phyloP scores from a whole-genome alignment of 2,888 invertebrate species.

The Eristalis intricaria region DNA sequence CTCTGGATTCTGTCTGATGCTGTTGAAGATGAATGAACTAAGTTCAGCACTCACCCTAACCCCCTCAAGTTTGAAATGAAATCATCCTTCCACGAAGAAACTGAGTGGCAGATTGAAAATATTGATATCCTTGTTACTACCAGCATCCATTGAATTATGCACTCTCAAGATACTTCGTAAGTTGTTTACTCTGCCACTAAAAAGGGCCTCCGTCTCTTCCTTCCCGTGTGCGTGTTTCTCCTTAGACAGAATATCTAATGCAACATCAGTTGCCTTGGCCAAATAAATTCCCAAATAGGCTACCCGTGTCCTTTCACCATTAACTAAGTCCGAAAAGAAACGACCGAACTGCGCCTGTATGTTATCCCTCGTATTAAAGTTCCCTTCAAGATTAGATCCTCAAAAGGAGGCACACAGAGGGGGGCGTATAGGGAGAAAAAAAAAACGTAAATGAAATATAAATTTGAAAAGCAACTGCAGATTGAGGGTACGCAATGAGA shows the following conservation, averaged over 20 bases:
- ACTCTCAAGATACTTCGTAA: constrained; percentile 39
- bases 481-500: constrained; percentile 70
- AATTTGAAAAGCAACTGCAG: constrained; percentile 69
- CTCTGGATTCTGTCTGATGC: too few relatives aligned
- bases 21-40: too few relatives aligned
- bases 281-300: constrained; percentile 64
- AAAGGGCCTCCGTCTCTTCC: background rate
- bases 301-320: constrained; percentile 56
- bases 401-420: background rate
- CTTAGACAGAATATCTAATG: constrained; percentile 59
- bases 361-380: constrained; percentile 51
- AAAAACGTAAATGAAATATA: constrained; percentile 53
- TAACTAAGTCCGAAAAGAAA: constrained; percentile 41
- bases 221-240: background rate
- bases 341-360: background rate
- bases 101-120: constrained; percentile 5
- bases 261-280: constrained; percentile 55
- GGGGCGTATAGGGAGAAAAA: background rate
- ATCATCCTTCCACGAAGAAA: background rate
- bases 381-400: constrained; percentile 60
- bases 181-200: constrained; percentile 35
- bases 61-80: too few relatives aligned
- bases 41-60: too few relatives aligned
- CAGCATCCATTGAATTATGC: constrained; percentile 45
- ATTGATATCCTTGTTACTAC: constrained; percentile 54